Base-by-base conservation (phyloP, 2,888 invertebrate genomes). In the Cancer borealis region DNA sequence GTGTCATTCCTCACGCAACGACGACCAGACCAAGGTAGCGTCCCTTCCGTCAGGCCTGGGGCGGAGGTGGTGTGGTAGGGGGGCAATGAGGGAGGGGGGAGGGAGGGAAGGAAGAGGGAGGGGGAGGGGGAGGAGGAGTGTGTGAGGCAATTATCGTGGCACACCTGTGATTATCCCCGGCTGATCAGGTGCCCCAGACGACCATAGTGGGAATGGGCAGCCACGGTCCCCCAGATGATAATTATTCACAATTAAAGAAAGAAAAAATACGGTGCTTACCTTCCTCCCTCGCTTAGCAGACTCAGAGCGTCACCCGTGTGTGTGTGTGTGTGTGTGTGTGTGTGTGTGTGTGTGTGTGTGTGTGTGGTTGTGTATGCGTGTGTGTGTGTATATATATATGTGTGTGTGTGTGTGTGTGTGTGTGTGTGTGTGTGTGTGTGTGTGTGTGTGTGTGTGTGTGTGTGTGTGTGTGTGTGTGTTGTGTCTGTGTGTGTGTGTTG, bases 201-300 rank as follows among this genome's bases (percentile, higher is more conserved):
- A 79, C 79, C 79, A 79, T 12, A 12, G 79, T 12, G 79, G 79
- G 79, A 79, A 79, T 79, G 79, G 79, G 79, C 79, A 30, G 79
- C 30, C 79, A 79, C 79, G 6, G 79, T 79, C 79, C 26, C 73
- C 79, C n/a, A 79, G 79, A 79, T 79, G 79, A 26, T 79, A 79
- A 79, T 79, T 79, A 79, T 79, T 79, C 79, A 79, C 79, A 79
- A 79, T 79, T 79, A 79, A 79, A 79, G 79, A 79, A 79, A 79
- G 79, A 79, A 79, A 30, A 79, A 79, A 79, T 79, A 79, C 26
- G 30, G 79, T 79, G 79, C 79, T 79, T 79, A 79, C 14, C 30
- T 8, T 79, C 66, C 66, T 66, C n/a, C 21, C 17, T 54, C 12
- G 54, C n/a, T 21, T 21, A 66, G 66, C 6, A 79, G 30, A 30